Evolutionary conservation across 2,113 vertebrate genomes (phyloP), one percentile per base, ranked within the genome.

Genomic region (Mirza zaza): DNA sequence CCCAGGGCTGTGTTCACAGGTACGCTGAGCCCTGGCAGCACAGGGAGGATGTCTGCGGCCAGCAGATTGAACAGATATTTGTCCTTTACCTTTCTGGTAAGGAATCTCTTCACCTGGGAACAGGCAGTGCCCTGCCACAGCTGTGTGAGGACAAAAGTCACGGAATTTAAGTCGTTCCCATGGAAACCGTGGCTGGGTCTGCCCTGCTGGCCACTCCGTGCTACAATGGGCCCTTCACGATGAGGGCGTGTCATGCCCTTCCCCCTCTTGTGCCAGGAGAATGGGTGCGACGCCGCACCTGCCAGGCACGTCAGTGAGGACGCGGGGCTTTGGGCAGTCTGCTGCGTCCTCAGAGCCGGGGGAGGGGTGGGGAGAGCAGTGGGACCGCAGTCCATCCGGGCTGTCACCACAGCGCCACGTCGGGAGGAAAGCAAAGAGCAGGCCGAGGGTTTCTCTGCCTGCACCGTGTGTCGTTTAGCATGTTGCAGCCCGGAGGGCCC

Each of bases 401-500:
- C 36, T 39, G 15, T 39, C 1, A 12, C 23, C 39, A 21, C 45
- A 6, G 12, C 2, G 25, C 88, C 52, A 7, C 0, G 18, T 0
- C 0, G 59, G 29, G 17, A 36, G 48, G 65, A 25, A 29, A 20
- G 12, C 4, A 3, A 45, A 29, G 34, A 23, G 21, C 36, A 36
- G 17, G 8, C 1, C 0, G 27, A 18, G 27, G 45, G 3, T 8
- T 3, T 21, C 52, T 34, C 6, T 27, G 32, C 39, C 3, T 0
- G 0, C 3, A 2, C 2, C 1, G 0, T 2, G 18, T 14, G 6
- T 0, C 3, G 10, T n/a, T n/a, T 1, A 21, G n/a, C 12, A 29
- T 7, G 1, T 32, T 8, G 2, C 15, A 8, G 5, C 61, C 18
- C 9, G 18, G 20, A 0, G 21, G 4, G 12, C 18, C 4, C 17